Conservation (phyloP, 2,113 vertebrate species). For the Columbina picui region DNA sequence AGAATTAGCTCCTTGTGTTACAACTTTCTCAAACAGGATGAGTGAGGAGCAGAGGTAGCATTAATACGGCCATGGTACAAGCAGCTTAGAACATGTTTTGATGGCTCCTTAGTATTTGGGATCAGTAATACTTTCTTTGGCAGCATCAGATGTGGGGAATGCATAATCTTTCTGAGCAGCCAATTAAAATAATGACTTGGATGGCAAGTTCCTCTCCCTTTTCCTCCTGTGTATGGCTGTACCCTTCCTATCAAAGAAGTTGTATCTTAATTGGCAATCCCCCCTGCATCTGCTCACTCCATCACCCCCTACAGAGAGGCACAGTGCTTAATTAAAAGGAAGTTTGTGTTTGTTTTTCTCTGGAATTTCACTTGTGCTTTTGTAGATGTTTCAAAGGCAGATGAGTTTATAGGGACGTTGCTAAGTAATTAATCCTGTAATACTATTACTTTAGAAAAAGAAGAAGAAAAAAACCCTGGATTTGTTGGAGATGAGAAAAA, state of each 20-base stretch:
- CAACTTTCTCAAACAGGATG: background rate
- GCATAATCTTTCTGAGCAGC: slow-evolving; percentile 48
- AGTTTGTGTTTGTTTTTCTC: slow-evolving; percentile 65
- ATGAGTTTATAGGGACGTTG: background rate
- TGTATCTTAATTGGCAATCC: slow-evolving; percentile 73
- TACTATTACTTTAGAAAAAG: background rate
- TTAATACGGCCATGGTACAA: background rate
- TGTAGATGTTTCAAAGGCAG: slow-evolving; percentile 49
- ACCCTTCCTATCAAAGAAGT: slow-evolving; percentile 63
- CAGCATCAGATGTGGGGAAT: slow-evolving; percentile 40
- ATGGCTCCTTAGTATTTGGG: slow-evolving; percentile 41
- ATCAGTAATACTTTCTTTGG: slow-evolving; percentile 36
- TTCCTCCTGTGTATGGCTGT: slow-evolving; percentile 47
- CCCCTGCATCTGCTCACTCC: slow-evolving; percentile 34
- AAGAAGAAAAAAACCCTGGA: background rate
- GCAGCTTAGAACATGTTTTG: background rate
- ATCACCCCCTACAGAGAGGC: slow-evolving; percentile 39
- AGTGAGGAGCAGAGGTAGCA: background rate
- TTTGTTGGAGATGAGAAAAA: background rate
- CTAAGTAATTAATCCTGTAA: slow-evolving; percentile 40
- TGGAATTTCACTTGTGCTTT: slow-evolving; percentile 63
- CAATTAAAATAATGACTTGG: slow-evolving; percentile 73
- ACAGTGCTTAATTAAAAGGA: slow-evolving; percentile 64
- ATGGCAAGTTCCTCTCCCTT: slow-evolving; percentile 49
- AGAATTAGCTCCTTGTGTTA: background rate